Conservation (phyloP, 2,797 vertebrate species). For the Sandelia bainsii region DNA sequence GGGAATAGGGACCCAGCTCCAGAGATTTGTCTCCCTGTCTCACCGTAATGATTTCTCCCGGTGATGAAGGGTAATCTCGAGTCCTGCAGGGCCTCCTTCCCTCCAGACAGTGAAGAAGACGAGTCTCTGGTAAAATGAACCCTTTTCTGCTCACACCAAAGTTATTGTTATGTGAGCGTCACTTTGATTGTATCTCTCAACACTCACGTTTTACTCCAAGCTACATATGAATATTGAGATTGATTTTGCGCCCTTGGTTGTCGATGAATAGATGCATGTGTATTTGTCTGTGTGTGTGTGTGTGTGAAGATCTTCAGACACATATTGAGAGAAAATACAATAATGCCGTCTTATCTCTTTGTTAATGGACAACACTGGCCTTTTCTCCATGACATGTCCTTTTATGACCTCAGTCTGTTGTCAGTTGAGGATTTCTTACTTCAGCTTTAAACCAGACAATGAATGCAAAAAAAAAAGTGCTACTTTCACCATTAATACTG, state of each 20-base stretch:
- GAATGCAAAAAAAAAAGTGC: background rate
- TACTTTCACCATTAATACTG: too few relatives aligned
- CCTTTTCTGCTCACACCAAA: slow-evolving; percentile 32
- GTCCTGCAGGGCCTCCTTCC: slow-evolving; percentile 31
- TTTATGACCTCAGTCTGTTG: slow-evolving; percentile 6
- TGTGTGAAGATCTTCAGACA: background rate
- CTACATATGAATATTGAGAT: slow-evolving; percentile 37
- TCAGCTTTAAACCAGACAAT: background rate
- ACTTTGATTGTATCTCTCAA: slow-evolving; percentile 46
- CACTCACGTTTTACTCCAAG: slow-evolving; percentile 23
- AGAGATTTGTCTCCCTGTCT: slow-evolving; percentile 57
- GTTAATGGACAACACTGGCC: slow-evolving; percentile 27
- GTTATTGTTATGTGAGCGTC: slow-evolving; percentile 48
- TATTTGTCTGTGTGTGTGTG: background rate
- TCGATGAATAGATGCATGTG: slow-evolving; percentile 7
- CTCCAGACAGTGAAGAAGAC: slow-evolving; percentile 29
- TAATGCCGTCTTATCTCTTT: slow-evolving; percentile 44
- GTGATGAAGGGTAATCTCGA: slow-evolving; percentile 72
- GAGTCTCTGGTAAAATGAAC: slow-evolving; percentile 57
- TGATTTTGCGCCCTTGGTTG: slow-evolving; percentile 48
- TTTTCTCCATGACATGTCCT: slow-evolving; percentile 25
- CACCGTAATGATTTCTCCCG: slow-evolving; percentile 61
- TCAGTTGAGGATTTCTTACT: background rate
- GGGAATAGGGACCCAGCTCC: slow-evolving; percentile 46
- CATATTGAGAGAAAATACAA: slow-evolving; percentile 43